Evolutionary conservation across 2,797 vertebrate species (phyloP).

Genomic region (Sebastes variabilis): DNA sequence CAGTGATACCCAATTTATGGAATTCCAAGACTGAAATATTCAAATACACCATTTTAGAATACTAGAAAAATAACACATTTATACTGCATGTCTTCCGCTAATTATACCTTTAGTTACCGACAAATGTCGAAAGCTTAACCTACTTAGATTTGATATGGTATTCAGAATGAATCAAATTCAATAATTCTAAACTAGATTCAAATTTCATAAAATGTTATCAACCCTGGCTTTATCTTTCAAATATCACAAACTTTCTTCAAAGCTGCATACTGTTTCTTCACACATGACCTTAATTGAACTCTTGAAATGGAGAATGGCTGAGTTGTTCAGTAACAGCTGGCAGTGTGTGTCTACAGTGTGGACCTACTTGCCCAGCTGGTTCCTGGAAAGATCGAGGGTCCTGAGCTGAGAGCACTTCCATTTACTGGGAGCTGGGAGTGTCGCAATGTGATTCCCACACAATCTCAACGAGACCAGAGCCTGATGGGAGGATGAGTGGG

Average conservation of each 20-base stretch:
- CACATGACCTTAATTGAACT: not conserved
- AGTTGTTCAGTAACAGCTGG: not conserved
- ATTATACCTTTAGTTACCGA: too few relatives aligned
- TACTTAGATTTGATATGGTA: not conserved
- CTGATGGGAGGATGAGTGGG: conserved; percentile 71
- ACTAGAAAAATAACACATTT: too few relatives aligned
- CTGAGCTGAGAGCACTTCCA: conserved; percentile 92
- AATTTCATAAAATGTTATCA: not conserved
- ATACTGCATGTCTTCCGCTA: too few relatives aligned
- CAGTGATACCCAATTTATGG: too few relatives aligned
- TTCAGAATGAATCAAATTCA: not conserved
- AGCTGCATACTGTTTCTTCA: not conserved
- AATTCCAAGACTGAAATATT: too few relatives aligned
- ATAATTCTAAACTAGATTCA: not conserved
- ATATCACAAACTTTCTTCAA: not conserved
- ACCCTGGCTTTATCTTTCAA: not conserved
- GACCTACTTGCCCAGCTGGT: conserved; percentile 94
- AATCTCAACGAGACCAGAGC: conserved; percentile 87
- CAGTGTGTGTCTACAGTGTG: not conserved
- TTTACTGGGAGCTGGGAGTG: conserved; percentile 85
- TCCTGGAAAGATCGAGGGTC: conserved; percentile 92
- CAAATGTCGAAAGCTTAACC: not conserved
- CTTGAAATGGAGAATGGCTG: not conserved
- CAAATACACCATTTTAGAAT: too few relatives aligned
- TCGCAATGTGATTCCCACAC: conserved; percentile 87